Evolutionary conservation across 1,140 invertebrate species (phyloP).

Genomic region (Bactericera cockerelli): DNA sequence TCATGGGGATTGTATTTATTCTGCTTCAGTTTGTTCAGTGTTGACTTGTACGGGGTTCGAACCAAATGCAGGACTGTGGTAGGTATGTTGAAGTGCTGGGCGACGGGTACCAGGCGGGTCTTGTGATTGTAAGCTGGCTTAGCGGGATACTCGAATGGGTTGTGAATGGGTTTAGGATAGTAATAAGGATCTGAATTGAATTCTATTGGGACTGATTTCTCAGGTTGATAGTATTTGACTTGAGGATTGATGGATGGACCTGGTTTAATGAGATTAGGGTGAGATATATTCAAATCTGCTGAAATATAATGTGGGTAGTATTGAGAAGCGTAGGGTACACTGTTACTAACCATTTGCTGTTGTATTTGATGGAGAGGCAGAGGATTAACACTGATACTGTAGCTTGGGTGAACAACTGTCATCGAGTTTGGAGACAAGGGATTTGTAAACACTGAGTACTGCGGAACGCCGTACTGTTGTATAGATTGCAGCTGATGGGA

Average conservation of each 20-base stretch:
- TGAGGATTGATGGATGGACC: neutral
- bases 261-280: neutral
- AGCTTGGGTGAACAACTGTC: neutral
- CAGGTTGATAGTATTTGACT: neutral
- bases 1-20: slow-evolving; percentile 7
- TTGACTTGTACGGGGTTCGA: neutral
- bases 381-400: slow-evolving; percentile 2
- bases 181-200: neutral
- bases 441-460: neutral
- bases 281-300: neutral
- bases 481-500: slow-evolving; percentile 7
- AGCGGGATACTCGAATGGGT: slow-evolving; percentile 1
- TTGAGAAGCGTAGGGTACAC: neutral
- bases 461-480: neutral
- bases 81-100: neutral
- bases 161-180: slow-evolving; percentile 1
- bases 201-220: neutral
- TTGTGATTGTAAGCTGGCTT: slow-evolving; percentile 1
- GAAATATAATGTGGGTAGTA: neutral
- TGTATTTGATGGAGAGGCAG: slow-evolving; percentile 3
- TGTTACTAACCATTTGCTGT: slow-evolving; percentile 7
- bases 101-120: neutral
- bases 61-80: slow-evolving; percentile 2
- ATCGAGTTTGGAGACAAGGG: neutral
- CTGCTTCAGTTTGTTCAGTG: neutral